A percentile compares a stretch with the other conserved stretches of the same genome.
Evolutionary conservation across 2,113 vertebrate genomes (phyloP).

Genomic region (Siphamia tubifer): DNA sequence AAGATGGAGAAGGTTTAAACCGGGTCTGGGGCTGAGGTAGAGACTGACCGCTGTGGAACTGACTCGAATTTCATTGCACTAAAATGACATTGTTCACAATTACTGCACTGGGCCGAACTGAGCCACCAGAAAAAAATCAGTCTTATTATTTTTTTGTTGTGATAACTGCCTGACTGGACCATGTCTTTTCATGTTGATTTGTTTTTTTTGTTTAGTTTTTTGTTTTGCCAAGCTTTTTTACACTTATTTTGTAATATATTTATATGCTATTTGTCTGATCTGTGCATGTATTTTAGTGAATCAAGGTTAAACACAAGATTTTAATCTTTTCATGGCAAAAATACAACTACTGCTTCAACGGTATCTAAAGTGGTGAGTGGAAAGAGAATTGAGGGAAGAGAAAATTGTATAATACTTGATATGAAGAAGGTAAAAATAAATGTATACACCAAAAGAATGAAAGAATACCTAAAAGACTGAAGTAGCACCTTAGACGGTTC

Average conservation of each 20-base stretch:
- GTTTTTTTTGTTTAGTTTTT: too few species aligned
- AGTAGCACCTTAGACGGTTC: slow-evolving; percentile 88
- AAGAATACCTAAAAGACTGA: slow-evolving; percentile 89
- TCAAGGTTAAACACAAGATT: slow-evolving; percentile 89
- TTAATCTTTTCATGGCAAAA: slow-evolving; percentile 79
- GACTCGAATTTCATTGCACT: slow-evolving; percentile 90
- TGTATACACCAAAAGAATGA: slow-evolving; percentile 93
- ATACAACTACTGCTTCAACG: slow-evolving; percentile 81
- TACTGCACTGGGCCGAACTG: slow-evolving; percentile 96
- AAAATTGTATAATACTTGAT: slow-evolving; percentile 83
- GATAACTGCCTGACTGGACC: slow-evolving; percentile 93
- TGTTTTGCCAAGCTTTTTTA: slow-evolving; percentile 83
- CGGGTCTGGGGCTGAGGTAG: slow-evolving; percentile 78
- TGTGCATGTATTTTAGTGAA: slow-evolving; percentile 90
- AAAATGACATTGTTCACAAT: slow-evolving; percentile 84
- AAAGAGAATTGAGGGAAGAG: slow-evolving; percentile 84
- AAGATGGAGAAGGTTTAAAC: slow-evolving; percentile 71
- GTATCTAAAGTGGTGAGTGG: slow-evolving; percentile 84
- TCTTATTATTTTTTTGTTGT: slow-evolving; percentile 86
- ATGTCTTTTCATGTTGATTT: slow-evolving; percentile 83
- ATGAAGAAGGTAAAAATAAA: slow-evolving; percentile 88
- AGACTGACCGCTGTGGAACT: slow-evolving; percentile 87
- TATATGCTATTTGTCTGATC: slow-evolving; percentile 85
- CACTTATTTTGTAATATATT: slow-evolving; percentile 82
- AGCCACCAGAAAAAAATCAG: slow-evolving; percentile 89